A percentile compares a stretch with the other conserved stretches of the same genome.
These are phyloP conservation scores for Seira musarum DNA, from an alignment of 2,888 invertebrate genomes.

Conservation along the genomic window DNA sequence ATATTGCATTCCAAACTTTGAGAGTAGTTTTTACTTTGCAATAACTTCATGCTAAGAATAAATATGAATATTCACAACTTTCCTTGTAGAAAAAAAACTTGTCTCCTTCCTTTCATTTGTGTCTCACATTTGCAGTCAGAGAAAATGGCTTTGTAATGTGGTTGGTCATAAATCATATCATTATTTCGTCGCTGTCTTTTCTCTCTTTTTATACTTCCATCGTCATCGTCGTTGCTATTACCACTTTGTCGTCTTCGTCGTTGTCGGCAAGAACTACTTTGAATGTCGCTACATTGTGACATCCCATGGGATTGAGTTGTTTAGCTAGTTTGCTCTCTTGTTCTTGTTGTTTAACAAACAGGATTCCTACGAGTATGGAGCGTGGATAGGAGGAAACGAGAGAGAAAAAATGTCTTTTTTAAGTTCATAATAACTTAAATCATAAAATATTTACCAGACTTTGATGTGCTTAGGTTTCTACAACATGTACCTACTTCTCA, in stretches of 20 bases:
- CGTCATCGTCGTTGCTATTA: constrained; percentile 27
- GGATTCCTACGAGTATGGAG: background rate
- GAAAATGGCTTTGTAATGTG: constrained; percentile 42
- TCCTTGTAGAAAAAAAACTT: constrained; percentile 3
- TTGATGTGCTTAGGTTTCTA: background rate
- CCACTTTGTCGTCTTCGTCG: constrained; percentile 48
- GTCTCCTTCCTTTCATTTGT: background rate
- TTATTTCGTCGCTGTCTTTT: constrained; percentile 57
- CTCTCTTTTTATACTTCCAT: constrained; percentile 31
- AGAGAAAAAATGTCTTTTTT: constrained; percentile 17
- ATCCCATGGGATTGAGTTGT: constrained; percentile 60
- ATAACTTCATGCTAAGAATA: background rate
- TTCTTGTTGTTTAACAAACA: constrained; percentile 27
- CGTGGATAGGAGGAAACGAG: constrained; percentile 5
- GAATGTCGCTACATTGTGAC: constrained; percentile 44
- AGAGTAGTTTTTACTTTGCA: background rate
- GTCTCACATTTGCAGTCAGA: background rate
- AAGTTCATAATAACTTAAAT: constrained; percentile 16
- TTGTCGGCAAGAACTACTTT: constrained; percentile 55
- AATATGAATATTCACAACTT: constrained; percentile 14
- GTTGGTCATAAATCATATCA: constrained; percentile 59
- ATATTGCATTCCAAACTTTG: background rate
- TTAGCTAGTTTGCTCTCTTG: constrained; percentile 40
- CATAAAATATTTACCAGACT: constrained; percentile 2
- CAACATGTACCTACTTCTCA: background rate